phyloP scores from a whole-genome alignment of 2,113 vertebrate genomes.

The Coptodon rendalli region DNA sequence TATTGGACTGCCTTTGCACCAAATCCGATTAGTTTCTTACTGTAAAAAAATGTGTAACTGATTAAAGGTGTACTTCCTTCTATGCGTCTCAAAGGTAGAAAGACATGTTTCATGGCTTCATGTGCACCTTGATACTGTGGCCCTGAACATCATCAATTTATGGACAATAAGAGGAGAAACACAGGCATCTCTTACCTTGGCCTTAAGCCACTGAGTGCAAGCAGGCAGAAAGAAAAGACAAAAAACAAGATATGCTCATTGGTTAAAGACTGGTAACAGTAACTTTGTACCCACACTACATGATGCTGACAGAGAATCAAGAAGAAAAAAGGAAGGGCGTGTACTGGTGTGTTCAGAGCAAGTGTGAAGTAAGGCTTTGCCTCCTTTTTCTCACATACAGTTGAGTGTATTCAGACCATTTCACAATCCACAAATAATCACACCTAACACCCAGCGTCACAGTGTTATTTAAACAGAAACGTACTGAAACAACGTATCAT shows the following conservation, averaged over 20 bases:
- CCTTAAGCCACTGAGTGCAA: constrained; percentile 93
- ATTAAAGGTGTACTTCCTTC: neutral
- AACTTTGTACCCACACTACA: neutral
- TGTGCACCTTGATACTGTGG: neutral
- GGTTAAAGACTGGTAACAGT: constrained; percentile 16
- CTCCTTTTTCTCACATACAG: neutral
- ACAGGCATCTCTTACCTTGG: constrained; percentile 90
- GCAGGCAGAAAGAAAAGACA: constrained; percentile 50
- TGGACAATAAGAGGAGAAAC: constrained; percentile 69
- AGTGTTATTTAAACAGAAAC: no score
- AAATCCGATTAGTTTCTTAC: neutral
- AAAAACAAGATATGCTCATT: constrained; percentile 58
- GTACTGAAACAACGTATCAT: neutral
- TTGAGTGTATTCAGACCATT: neutral
- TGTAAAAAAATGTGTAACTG: neutral
- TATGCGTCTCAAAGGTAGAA: neutral
- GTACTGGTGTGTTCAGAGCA: neutral
- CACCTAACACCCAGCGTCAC: no score
- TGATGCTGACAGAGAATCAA: neutral
- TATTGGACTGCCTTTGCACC: neutral
- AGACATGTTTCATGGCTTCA: neutral
- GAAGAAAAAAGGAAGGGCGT: neutral
- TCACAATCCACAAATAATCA: neutral
- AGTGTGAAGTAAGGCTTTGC: neutral
- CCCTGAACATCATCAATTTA: neutral